Conservation (phyloP, 2,113 vertebrate genomes). For the Manacus vitellinus region DNA sequence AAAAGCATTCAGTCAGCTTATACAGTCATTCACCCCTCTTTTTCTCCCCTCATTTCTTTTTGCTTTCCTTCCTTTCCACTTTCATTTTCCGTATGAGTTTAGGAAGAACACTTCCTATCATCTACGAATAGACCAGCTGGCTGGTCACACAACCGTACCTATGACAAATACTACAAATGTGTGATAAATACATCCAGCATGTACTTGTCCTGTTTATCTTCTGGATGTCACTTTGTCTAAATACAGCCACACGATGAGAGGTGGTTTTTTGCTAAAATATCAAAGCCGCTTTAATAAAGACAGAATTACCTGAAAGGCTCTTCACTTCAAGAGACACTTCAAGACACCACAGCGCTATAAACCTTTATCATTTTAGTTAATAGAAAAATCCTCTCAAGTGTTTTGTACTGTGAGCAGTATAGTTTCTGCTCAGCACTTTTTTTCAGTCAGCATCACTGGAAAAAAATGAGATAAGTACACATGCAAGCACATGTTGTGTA, state of each 20-base stretch:
- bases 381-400: not conserved
- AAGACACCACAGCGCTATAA: not conserved
- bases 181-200: not conserved
- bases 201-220: not conserved
- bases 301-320: not conserved
- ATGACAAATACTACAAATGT: not conserved
- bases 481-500: fast-evolving
- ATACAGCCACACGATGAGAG: not conserved
- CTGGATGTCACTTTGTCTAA: not conserved
- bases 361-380: not conserved
- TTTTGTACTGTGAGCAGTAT: not conserved
- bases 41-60: not conserved
- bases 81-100: not conserved
- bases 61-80: not conserved
- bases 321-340: constrained; percentile 16
- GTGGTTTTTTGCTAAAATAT: not conserved
- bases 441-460: not conserved
- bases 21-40: not conserved
- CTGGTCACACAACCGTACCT: not conserved
- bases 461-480: not conserved
- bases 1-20: not conserved
- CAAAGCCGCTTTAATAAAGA: not conserved
- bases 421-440: not conserved
- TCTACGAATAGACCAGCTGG: not conserved
- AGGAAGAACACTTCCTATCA: fast-evolving